Conservation (phyloP, 2,888 invertebrate species). For the Cistogaster globosa region DNA sequence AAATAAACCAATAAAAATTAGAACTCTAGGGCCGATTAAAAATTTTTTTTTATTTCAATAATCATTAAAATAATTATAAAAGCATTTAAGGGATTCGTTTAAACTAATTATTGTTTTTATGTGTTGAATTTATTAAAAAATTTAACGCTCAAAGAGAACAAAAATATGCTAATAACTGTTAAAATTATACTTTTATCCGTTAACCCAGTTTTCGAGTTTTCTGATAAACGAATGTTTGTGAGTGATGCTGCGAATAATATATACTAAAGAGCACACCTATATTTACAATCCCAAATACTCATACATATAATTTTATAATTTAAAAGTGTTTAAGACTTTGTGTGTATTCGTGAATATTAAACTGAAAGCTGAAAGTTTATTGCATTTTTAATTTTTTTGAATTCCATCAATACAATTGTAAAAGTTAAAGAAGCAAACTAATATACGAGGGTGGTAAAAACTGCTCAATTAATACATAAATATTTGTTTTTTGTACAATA, state of each 20-base stretch:
- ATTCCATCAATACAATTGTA: background rate
- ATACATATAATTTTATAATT: background rate
- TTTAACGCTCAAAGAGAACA: slow-evolving; percentile 7
- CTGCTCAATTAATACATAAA: no score
- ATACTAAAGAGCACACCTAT: background rate
- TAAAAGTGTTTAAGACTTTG: background rate
- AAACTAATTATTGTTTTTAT: slow-evolving; percentile 23
- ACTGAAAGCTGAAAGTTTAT: slow-evolving; percentile 51
- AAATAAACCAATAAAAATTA: no score
- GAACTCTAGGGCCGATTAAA: background rate
- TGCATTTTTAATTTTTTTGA: slow-evolving; percentile 60
- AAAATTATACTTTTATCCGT: slow-evolving; percentile 46
- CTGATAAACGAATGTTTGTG: background rate
- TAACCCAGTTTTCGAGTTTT: slow-evolving; percentile 54
- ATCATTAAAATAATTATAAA: slow-evolving; percentile 20
- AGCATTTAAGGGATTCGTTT: slow-evolving; percentile 17
- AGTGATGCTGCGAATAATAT: background rate
- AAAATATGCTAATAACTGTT: slow-evolving; percentile 24
- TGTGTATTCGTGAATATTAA: background rate
- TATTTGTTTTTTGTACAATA: no score
- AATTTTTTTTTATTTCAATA: background rate
- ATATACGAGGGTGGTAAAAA: background rate
- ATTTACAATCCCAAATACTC: background rate
- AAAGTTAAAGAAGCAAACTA: slow-evolving; percentile 21
- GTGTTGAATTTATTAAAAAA: slow-evolving; percentile 13